Evolutionary conservation across 1,140 invertebrate genomes (phyloP), one percentile per base, ranked within the genome.

Genomic region (Whitmania pigra): DNA sequence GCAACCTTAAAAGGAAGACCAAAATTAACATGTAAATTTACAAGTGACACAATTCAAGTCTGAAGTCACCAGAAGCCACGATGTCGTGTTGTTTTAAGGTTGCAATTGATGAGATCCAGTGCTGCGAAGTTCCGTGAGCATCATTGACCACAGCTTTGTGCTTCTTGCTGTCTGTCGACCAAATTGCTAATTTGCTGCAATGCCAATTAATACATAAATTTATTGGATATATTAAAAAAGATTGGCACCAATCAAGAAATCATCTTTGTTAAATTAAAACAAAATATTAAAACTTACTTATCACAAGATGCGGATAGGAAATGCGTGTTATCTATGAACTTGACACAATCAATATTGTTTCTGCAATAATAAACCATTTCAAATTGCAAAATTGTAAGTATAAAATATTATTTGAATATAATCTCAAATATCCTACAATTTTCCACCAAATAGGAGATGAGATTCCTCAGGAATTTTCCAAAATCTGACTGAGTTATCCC

Each of bases 401-500:
- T 40, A 27, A 69, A 69, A 36, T 31, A 53, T 6, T 54, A 53
- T 7, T 54, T 36, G 20, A 31, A 6, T 54, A 57, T 36, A 71
- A 29, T 53, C 57, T 25, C 27, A 22, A 57, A 11, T 71, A 25
- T 57, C 77, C 68, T 75, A 80, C 79, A 40, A 63, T 49, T 80
- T 77, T 40, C 80, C 79, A 75, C 94, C 91, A 80, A 91, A 97
- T 74, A 97, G 89, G 11, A 97, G 83, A 78, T 97, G 94, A 63
- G 93, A 95, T 80, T 97, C 94, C 84, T 97, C 94, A 0, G 89
- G 87, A 73, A 98, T 90, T 82, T 97, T 97, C 93, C 94, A 98
- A 75, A 97, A 87, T 75, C 93, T 85, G 55, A 97, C 80, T 11
- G 89, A 87, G 54, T 86, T 86, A 80, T 98, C 95, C 73, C 88